Percentiles rank a stretch among this genome's conserved stretches.
These are phyloP conservation scores for Elephantulus edwardii DNA, from an alignment of 2,113 vertebrate species.

Conservation along the genomic window DNA sequence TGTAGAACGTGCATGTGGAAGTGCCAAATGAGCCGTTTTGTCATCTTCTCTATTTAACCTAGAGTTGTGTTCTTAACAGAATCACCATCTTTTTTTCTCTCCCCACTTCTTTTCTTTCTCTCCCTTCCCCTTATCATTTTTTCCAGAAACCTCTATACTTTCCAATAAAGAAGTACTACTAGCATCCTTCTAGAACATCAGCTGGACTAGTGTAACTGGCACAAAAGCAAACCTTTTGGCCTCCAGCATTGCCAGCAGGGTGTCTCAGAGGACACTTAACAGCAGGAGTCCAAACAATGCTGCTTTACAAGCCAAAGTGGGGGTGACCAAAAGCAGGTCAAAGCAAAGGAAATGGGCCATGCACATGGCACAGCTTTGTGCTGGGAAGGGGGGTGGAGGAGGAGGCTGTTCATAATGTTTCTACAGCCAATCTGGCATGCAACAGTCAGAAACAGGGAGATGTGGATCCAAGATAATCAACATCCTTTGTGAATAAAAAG, in stretches of 20 bases:
- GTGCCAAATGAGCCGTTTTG: background rate
- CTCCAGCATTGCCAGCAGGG: background rate
- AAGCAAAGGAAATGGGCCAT: background rate
- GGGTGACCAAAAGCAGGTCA: background rate
- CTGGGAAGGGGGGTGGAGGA: background rate
- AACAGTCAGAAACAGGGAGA: background rate
- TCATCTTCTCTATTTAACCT: background rate
- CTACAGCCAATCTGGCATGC: background rate
- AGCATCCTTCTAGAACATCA: background rate
- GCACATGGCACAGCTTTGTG: background rate
- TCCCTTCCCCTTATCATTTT: background rate
- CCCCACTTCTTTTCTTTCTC: background rate
- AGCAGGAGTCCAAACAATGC: background rate
- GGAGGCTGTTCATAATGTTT: background rate
- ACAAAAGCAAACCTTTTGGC: background rate
- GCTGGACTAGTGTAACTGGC: background rate
- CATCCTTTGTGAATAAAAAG: background rate
- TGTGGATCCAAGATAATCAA: conserved; percentile 14
- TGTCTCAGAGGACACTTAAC: background rate
- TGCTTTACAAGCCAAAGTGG: background rate
- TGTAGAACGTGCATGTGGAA: background rate
- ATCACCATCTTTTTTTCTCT: too few relatives aligned
- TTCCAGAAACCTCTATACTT: background rate
- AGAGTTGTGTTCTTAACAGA: background rate
- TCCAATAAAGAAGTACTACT: background rate